Conservation (phyloP, 1,140 invertebrate genomes). For the Hetaerina americana region DNA sequence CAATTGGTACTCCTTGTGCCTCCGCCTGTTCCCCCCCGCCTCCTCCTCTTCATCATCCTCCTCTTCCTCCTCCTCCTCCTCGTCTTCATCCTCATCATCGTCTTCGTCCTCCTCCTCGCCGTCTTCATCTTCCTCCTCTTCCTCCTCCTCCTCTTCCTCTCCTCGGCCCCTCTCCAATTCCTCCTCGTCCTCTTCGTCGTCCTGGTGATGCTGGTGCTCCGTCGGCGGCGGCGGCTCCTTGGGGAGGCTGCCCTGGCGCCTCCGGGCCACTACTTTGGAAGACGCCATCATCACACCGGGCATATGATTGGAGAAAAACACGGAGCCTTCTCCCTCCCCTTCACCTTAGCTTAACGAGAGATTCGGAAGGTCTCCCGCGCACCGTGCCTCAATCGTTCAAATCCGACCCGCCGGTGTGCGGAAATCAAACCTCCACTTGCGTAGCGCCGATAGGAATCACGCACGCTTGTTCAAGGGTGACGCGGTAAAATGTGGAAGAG, state of each 20-base stretch:
- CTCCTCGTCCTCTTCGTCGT: background rate
- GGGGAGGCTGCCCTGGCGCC: background rate
- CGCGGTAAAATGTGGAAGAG: no score
- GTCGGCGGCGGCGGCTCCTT: background rate
- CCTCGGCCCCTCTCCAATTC: no score
- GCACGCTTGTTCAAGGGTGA: no score
- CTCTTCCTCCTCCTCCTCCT: background rate
- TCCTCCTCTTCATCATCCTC: background rate
- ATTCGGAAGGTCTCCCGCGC: no score
- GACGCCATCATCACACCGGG: background rate
- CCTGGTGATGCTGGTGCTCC: background rate
- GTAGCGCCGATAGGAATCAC: no score
- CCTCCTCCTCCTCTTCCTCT: background rate
- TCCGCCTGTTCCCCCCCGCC: background rate
- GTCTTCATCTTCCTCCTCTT: background rate
- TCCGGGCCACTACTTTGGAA: background rate
- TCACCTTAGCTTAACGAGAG: background rate
- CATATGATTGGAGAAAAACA: background rate
- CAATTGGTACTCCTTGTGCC: background rate
- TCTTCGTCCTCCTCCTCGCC: background rate
- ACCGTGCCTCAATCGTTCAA: no score
- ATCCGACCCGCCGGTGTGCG: no score
- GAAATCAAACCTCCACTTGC: no score
- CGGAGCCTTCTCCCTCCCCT: background rate
- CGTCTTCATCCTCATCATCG: background rate